Evolutionary conservation across 2,797 vertebrate genomes (phyloP), one percentile per base, ranked within the genome.

Genomic region (Lindbergichthys nudifrons): DNA sequence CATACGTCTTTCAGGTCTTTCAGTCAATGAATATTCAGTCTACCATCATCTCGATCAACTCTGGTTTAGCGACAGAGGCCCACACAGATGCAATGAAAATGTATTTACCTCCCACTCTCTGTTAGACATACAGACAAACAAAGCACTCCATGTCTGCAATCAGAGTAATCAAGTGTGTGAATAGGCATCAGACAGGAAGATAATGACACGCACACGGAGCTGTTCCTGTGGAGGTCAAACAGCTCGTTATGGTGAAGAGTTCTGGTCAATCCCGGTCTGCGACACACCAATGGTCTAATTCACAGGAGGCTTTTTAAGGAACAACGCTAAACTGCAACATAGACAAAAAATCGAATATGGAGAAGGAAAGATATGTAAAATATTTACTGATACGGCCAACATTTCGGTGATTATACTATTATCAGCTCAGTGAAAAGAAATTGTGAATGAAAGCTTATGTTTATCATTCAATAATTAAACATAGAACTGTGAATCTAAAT

Each of bases 131-230:
- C 83, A 84, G 77, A 84, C 71, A 92, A 91, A 92, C 86, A 92
- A 88, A 92, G 72, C 85, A 79, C 89, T 93, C 58, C n/a, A 51
- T 65, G 70, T 79, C 75, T 82, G 82, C 83, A 91, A 90, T 89
- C 90, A 88, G 63, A 77, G 84, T 87, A 87, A 91, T 93, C 79
- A 85, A 88, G 81, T 83, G 85, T 85, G 82, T 90, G 88, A 89
- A 89, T 84, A 77, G 81, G 85, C 86, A 88, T 92, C 86, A 87
- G 79, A 90, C 52, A 18, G 78, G 60, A 79, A 84, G 71, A 92
- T 92, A 92, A 94, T 90, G 74, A 85, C 82, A 85, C 76, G 81
- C 6, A 8, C 79, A 86, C 73, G 83, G 78, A 82, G 61, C 73
- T 57, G 46, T 63, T 83, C 58, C 84, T 76, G 78, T 73, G 75